A percentile compares a stretch with the other conserved stretches of the same genome.
phyloP scores from a whole-genome alignment of 2,888 invertebrate genomes.

The Lycocerus yunnanus region DNA sequence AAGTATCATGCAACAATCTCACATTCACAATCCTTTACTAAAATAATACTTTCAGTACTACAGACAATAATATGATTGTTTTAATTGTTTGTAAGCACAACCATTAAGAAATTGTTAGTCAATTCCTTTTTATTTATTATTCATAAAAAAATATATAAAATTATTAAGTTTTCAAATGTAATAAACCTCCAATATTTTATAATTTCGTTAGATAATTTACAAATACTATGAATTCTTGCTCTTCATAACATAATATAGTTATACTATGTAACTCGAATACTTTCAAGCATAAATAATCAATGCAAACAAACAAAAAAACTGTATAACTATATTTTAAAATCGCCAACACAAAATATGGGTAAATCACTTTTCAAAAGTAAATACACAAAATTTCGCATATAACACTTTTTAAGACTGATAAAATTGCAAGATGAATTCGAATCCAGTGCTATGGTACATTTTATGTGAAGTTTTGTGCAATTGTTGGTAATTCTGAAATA shows the following conservation, averaged over 20 bases:
- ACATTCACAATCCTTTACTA: not conserved
- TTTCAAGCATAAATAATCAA: not conserved
- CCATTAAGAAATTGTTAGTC: not conserved
- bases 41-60: not conserved
- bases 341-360: not conserved
- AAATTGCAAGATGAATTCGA: no score
- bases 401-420: no score
- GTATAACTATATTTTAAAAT: not conserved
- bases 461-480: no score
- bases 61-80: not conserved
- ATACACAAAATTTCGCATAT: no score
- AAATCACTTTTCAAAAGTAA: no score
- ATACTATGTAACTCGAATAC: not conserved
- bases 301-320: no score
- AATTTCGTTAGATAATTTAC: not conserved
- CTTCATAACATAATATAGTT: not conserved
- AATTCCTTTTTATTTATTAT: not conserved
- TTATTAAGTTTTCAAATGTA: not conserved
- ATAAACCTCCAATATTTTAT: not conserved
- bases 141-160: not conserved
- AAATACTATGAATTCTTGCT: not conserved
- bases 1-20: not conserved
- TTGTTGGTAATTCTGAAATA: no score
- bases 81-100: not conserved
- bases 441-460: no score